Evolutionary conservation across 1,140 invertebrate genomes (phyloP), one percentile per base, ranked within the genome.

Genomic region (Drosophila tani): DNA sequence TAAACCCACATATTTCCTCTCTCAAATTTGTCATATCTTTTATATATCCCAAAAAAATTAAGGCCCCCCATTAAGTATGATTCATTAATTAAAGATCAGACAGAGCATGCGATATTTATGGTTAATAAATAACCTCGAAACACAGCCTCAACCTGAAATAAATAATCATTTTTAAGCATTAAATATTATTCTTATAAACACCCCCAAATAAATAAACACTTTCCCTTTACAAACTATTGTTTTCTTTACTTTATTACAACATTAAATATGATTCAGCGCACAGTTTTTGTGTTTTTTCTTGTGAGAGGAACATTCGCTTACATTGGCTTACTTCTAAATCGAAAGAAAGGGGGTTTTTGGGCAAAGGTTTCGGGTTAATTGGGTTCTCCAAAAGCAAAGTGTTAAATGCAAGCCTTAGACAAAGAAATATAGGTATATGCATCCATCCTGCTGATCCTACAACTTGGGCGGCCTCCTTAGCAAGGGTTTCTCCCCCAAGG

Each of bases 401-500:
- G 84, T 88, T 87, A 87, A 87, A 87, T 87, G 83, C 83, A 87
- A 68, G 64, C 49, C 66, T 73, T 74, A 82, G 47, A 58, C 11
- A 76, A 68, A 58, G 50, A 32, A 29, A 29, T 41, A 40, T 51
- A 17, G 24, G 2, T 50, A 35, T 11, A 19, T 17, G 9, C 5
- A 5, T 45, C 41, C 29, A 4, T 45, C 41, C 29, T 5, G 27
- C n/a, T 50, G 21, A 62, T 32, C 43, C 12, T 75, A 68, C 0
- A 51, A 38, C 46, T 58, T 68, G 1, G 85, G 71, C 51, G 85
- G 71, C 51, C 83, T 60, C 50, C 81, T 78, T 21, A 92, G 45
- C 14, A 92, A 9, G 0, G 94, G 93, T 21, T 93, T 93, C 71
- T 95, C 95, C 35, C 94, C 94, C 40, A 95, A 75, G 0, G 95